Conservation (phyloP, 64 coral and sea anemone genomes). For the Pocillopora damicornis region DNA sequence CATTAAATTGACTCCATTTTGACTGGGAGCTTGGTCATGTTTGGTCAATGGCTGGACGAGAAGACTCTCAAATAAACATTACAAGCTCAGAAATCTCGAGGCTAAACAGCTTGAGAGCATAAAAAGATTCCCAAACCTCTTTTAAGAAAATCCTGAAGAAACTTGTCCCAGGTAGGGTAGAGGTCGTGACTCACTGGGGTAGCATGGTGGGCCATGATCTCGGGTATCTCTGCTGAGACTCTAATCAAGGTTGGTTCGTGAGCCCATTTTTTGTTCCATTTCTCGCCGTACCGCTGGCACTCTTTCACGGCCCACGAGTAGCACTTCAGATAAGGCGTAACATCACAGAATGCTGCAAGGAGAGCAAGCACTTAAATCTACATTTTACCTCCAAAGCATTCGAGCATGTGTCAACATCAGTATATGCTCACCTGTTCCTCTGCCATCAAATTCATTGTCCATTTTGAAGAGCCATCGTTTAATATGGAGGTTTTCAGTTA, state of each 20-base stretch:
- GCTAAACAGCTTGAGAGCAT: no score
- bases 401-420: background rate
- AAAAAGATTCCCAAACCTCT: conserved; percentile 44
- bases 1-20: no score
- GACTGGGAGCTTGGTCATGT: no score
- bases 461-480: conserved; percentile 98
- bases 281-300: conserved; percentile 94
- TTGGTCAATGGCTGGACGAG: no score
- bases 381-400: background rate
- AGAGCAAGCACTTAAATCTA: background rate
- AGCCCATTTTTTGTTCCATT: conserved; percentile 97
- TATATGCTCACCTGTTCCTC: conserved; percentile 83
- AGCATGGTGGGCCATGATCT: conserved; percentile 72
- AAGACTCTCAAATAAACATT: no score
- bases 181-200: conserved; percentile 64
- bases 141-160: conserved; percentile 85
- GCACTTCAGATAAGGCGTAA: conserved; percentile 76
- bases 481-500: conserved; percentile 94
- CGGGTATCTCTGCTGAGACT: conserved; percentile 83
- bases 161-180: conserved; percentile 82
- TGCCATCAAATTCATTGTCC: conserved; percentile 96
- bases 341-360: conserved; percentile 85
- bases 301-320: conserved; percentile 84
- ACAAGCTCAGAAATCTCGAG: no score
- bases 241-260: conserved; percentile 95